These are phyloP conservation scores for Neuroterus valhalla DNA, from an alignment of 1,140 invertebrate genomes.

Conservation along the genomic window DNA sequence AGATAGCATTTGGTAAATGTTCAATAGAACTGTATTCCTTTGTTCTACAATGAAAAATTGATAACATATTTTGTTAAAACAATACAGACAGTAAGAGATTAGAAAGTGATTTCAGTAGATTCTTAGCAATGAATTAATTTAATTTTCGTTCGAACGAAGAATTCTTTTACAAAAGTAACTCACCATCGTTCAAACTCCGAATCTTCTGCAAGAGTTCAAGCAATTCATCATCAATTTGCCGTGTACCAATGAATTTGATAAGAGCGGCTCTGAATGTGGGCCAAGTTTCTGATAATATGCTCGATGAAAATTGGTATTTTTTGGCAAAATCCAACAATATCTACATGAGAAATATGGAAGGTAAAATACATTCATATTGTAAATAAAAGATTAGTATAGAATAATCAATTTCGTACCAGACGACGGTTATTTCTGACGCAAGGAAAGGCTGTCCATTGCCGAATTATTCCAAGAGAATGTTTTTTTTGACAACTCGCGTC, in stretches of 20 bases:
- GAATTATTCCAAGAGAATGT: constrained; percentile 24
- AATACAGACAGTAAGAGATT: no score
- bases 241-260: no score
- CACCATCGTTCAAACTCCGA: no score
- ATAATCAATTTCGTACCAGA: constrained; percentile 33
- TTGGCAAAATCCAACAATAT: constrained; percentile 31
- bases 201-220: no score
- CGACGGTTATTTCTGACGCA: constrained; percentile 35
- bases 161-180: no score
- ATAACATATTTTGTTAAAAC: no score
- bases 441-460: constrained; percentile 38
- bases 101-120: no score
- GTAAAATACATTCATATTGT: neutral
- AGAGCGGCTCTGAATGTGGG: no score
- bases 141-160: neutral
- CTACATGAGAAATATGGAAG: neutral
- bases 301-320: neutral
- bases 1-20: constrained; percentile 13
- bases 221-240: no score
- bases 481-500: constrained; percentile 41
- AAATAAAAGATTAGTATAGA: neutral
- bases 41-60: constrained; percentile 11
- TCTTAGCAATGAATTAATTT: no score
- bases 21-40: constrained; percentile 21
- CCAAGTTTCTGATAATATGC: no score